Evolutionary conservation across 2,797 vertebrate species (phyloP).

Genomic region (Adrianichthys oophorus): DNA sequence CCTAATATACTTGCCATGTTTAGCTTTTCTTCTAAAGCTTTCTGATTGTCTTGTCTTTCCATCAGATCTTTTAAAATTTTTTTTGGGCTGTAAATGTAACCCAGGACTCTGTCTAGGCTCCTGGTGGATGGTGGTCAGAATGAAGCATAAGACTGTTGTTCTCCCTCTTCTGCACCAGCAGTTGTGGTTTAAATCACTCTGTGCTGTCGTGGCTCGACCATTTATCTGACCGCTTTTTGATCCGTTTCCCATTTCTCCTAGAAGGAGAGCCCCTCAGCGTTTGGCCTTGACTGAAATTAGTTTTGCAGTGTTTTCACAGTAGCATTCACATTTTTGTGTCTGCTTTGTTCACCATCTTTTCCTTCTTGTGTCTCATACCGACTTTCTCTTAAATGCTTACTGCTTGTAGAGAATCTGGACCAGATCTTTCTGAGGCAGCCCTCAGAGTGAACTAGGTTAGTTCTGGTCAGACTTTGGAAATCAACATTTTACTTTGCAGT

Average conservation of each 20-base stretch:
- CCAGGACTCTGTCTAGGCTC: conserved; percentile 52
- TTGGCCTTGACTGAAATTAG: conserved; percentile 52
- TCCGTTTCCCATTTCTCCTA: conserved; percentile 50
- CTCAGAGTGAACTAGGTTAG: conserved; percentile 22
- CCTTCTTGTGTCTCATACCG: conserved; percentile 23
- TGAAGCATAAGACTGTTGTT: conserved; percentile 55
- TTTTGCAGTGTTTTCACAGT: conserved; percentile 44
- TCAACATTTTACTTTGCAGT: conserved; percentile 3
- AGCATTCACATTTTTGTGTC: conserved; percentile 31
- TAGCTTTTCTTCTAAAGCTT: conserved; percentile 15
- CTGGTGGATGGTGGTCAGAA: conserved; percentile 43
- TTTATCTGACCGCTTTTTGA: conserved; percentile 63
- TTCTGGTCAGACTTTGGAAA: conserved; percentile 18
- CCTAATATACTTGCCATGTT: no score
- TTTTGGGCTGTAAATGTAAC: conserved; percentile 37
- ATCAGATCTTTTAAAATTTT: conserved; percentile 20
- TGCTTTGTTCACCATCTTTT: conserved; percentile 17
- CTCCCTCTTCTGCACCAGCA: conserved; percentile 63
- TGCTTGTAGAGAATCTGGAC: conserved; percentile 41
- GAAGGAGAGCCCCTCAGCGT: conserved; percentile 42
- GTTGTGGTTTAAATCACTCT: conserved; percentile 71
- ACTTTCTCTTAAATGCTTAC: conserved; percentile 31
- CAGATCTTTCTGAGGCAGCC: conserved; percentile 28
- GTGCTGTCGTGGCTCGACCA: conserved; percentile 46
- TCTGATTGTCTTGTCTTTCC: conserved; percentile 13